Conservation (phyloP, 1,140 invertebrate species). For the Drosophila arawakana region DNA sequence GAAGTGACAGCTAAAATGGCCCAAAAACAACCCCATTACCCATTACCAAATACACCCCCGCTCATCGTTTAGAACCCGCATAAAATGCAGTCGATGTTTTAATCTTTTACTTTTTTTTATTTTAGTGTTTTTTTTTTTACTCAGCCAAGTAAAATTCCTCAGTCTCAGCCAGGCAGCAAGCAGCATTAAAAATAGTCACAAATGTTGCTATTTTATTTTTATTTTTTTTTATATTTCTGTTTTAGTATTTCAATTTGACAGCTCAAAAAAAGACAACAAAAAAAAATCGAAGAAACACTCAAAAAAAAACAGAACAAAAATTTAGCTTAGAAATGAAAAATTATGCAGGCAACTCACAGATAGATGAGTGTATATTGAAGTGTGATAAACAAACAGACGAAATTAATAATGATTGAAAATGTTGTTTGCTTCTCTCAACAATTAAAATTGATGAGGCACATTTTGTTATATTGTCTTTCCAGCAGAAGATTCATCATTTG, state of each 20-base stretch:
- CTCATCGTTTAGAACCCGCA: slow-evolving; percentile 19
- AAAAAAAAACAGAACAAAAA: slow-evolving; percentile 40
- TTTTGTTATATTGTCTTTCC: slow-evolving; percentile 28
- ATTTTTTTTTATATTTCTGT: slow-evolving; percentile 17
- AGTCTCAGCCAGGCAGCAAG: slow-evolving; percentile 63
- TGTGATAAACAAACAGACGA: slow-evolving; percentile 36
- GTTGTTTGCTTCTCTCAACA: slow-evolving; percentile 44
- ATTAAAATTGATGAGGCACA: slow-evolving; percentile 65
- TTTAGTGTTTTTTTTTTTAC: not conserved
- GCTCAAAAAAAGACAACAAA: slow-evolving; percentile 44
- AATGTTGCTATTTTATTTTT: slow-evolving; percentile 55
- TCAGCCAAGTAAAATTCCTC: slow-evolving; percentile 67
- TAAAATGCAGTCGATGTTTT: slow-evolving; percentile 42
- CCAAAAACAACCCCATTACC: slow-evolving; percentile 32
- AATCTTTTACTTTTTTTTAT: slow-evolving; percentile 25
- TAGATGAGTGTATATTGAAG: slow-evolving; percentile 21
- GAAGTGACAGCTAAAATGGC: slow-evolving; percentile 32
- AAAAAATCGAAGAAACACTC: slow-evolving; percentile 13
- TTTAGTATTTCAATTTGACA: slow-evolving; percentile 56
- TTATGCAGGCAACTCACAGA: slow-evolving; percentile 56
- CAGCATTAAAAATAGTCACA: slow-evolving; percentile 65
- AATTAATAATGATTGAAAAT: slow-evolving; percentile 68
- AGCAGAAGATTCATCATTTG: slow-evolving; percentile 49
- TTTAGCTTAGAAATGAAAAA: slow-evolving; percentile 32
- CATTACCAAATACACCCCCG: slow-evolving; percentile 19